Evolutionary conservation across 1,140 invertebrate genomes (phyloP), one percentile per base, ranked within the genome.

Genomic region (Brachionus sp.): DNA sequence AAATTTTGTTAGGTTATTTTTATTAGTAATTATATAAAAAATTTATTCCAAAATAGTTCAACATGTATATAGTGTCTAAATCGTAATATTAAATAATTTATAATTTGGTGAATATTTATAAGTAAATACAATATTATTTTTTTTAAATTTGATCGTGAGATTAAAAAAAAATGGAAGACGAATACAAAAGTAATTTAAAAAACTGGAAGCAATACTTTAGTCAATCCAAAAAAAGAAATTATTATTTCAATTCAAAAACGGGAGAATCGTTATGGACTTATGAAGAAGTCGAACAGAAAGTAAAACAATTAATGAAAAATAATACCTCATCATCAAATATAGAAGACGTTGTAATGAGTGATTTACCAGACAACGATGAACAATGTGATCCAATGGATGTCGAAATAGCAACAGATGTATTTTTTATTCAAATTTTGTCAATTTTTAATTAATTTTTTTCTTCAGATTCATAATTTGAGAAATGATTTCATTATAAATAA

Each of bases 191-290:
- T 35, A 10, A 29, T 13, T 33, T 44, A 5, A 57, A 35, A 33
- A 37, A 62, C 9, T 80, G 77, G 77, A 66, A 80, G 33, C 23
- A 62, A 66, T 66, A 37, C n/a, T 80, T 62, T 44, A 80, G 77
- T 44, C 7, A 42, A 12, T 62, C 46, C 2, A 37, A 25, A 12
- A n/a, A 80, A 66, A 12, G 77, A 9, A 25, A 62, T 19, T 80
- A 80, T 44, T 80, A 62, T 62, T 80, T 80, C 42, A 80, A 80
- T 80, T 5, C 37, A 44, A 57, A 62, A 37, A 19, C 46, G 5
- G 77, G 77, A 12, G 77, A 80, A 7, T 80, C 77, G 2, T 37
- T 80, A 19, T 80, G 77, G 77, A 80, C 77, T 39, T 42, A 33
- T 25, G 77, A 80, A 42, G 77, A 80, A 62, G 77, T 80, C n/a